Base-by-base conservation (phyloP, 2,797 vertebrate species). In the Melanotaenia trifasciata region DNA sequence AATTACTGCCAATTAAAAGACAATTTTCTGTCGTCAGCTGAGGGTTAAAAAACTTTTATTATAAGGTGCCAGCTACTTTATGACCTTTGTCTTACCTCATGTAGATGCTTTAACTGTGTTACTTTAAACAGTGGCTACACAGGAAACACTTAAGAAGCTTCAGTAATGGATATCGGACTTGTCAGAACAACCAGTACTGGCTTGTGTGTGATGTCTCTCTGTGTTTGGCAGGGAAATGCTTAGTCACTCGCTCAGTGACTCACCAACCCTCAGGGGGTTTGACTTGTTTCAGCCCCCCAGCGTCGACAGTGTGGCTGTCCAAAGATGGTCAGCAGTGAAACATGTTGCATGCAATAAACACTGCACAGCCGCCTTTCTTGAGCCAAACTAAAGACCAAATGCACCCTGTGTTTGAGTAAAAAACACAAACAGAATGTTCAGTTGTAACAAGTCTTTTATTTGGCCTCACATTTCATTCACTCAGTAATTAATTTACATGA, bases 371-470 rank as follows among this genome's bases (percentile, higher is more conserved):
- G 64, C 72, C 24, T 54, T 40, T 50, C 78, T 70, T 26, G 33
- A 79, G 67, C 79, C 68, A 54, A 70, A 61, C 50, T 32, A 5
- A 22, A 36, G 33, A 67, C 81, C 76, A 79, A 78, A 76, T 40
- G 83, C 35, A 81, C 63, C 70, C 20, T 5, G 51, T 2, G 9
- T 45, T 65, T 20, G 13, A 43, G 45, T 14, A 13, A 43, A 36
- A 65, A 78, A 72, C 9, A 28, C 30, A 56, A 5, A 54, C 2
- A 58, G 10, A 4, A 11, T 0, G 1, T 30, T 47, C 7, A 35
- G 60, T 87, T 74, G 67, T 87, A 90, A 82, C 81, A 87, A 89
- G 79, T 89, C 76, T 89, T 94, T 93, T 88, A 92, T 93, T 88
- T 92, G 89, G 91, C 86, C 83, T 72, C 85, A 81, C 83, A 74